A percentile compares a stretch with the other conserved stretches of the same genome.
Conservation (phyloP, 1,140 invertebrate species). For the Cydia fagiglandana region DNA sequence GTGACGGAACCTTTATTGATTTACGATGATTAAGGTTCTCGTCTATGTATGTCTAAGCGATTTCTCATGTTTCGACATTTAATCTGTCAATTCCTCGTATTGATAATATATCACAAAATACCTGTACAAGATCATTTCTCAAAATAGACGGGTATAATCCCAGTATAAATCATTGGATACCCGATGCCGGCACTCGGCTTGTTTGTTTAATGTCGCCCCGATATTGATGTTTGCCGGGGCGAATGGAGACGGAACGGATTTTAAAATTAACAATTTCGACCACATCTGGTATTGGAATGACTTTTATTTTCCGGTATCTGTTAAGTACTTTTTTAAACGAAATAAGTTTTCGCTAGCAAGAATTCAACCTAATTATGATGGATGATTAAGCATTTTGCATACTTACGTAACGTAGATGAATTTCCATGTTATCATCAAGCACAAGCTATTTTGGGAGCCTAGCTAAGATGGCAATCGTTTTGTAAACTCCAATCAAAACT, state of each 20-base stretch:
- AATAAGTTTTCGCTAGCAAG: no score
- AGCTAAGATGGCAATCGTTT: no score
- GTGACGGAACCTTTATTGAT: no score
- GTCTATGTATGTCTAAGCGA: no score
- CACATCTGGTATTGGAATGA: slow-evolving; percentile 35
- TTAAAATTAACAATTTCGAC: slow-evolving; percentile 10
- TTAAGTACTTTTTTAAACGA: background rate
- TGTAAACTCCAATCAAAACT: no score
- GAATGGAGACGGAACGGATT: background rate
- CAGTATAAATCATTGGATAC: background rate
- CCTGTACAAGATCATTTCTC: background rate
- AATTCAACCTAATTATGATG: no score
- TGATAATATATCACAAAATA: background rate
- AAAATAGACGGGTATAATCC: slow-evolving; percentile 15
- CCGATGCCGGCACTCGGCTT: background rate
- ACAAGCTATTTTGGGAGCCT: no score
- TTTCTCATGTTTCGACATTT: background rate
- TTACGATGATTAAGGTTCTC: no score
- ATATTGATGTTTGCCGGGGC: slow-evolving; percentile 13
- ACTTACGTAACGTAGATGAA: no score
- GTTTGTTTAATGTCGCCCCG: slow-evolving; percentile 6
- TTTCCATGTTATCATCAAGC: no score
- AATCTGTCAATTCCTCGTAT: background rate
- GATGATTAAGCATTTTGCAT: no score
- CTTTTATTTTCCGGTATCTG: background rate